Conservation (phyloP, 2,797 vertebrate species). For the Poeciliopsis gracilis region DNA sequence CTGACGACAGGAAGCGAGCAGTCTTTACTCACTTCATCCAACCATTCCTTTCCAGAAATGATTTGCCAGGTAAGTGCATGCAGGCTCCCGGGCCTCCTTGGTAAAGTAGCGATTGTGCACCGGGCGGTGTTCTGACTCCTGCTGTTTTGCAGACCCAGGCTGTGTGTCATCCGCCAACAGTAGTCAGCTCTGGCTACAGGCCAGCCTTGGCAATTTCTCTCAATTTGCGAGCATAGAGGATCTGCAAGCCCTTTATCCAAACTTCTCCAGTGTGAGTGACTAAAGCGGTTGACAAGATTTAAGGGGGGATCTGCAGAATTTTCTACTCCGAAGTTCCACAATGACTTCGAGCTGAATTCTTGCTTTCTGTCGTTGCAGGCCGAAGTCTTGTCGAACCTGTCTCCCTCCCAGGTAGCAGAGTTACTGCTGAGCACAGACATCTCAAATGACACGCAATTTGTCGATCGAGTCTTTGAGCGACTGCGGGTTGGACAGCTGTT, state of each 20-base stretch:
- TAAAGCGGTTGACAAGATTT: neutral
- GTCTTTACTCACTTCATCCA: constrained; percentile 48
- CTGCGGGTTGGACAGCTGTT: constrained; percentile 44
- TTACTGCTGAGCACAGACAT: constrained; percentile 12
- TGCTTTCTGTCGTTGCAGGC: constrained; percentile 13
- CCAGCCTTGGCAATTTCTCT: constrained; percentile 59
- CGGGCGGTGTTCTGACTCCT: neutral
- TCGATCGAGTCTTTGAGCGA: constrained; percentile 46
- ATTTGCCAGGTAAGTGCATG: constrained; percentile 53
- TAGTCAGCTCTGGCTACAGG: constrained; percentile 50
- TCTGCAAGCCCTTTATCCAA: constrained; percentile 44
- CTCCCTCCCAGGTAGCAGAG: constrained; percentile 39
- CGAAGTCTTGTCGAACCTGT: constrained; percentile 21
- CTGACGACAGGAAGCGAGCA: neutral
- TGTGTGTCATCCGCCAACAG: constrained; percentile 43
- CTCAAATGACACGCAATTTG: constrained; percentile 28
- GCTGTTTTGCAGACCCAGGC: constrained; percentile 53
- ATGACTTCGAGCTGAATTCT: neutral
- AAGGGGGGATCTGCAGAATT: neutral
- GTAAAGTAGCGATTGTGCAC: neutral
- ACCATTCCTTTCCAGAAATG: constrained; percentile 52
- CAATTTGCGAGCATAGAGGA: constrained; percentile 44
- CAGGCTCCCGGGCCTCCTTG: neutral
- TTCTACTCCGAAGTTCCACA: neutral
- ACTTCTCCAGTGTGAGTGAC: constrained; percentile 59